These are phyloP conservation scores for Lepidurus apus DNA, from an alignment of 1,140 invertebrate species.

Conservation along the genomic window DNA sequence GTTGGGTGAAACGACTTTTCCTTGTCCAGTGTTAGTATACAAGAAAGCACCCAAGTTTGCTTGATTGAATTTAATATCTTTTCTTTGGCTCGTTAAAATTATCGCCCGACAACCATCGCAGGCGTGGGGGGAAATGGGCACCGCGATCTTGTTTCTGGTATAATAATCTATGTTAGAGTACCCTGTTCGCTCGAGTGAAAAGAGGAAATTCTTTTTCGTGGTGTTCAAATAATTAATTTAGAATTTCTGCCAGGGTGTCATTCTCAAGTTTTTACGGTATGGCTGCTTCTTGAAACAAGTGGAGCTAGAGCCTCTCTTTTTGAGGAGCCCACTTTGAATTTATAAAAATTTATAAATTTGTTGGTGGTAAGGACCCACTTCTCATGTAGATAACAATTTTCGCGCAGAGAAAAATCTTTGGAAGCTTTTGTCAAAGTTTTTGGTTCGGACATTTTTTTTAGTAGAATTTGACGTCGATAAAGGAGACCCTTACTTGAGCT, in stretches of 20 bases:
- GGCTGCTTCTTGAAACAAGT: too few relatives aligned
- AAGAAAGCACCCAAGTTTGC: not conserved
- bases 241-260: not conserved
- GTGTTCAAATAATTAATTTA: slow-evolving; percentile 9
- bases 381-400: too few relatives aligned
- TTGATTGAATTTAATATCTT: slow-evolving; percentile 7
- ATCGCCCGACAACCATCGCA: not conserved
- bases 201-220: not conserved
- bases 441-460: too few relatives aligned
- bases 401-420: too few relatives aligned
- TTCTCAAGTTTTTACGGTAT: not conserved
- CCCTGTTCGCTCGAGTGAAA: not conserved
- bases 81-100: not conserved
- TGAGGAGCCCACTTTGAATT: too few relatives aligned
- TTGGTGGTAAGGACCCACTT: too few relatives aligned
- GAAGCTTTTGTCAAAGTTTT: too few relatives aligned
- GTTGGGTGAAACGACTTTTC: not conserved
- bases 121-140: not conserved
- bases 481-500: too few relatives aligned
- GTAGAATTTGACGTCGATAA: too few relatives aligned
- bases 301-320: too few relatives aligned
- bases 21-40: not conserved
- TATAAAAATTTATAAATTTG: too few relatives aligned
- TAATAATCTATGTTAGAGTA: not conserved
- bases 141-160: not conserved